Conservation (phyloP, 2,888 invertebrate genomes). For the Standfussiana lucernea region DNA sequence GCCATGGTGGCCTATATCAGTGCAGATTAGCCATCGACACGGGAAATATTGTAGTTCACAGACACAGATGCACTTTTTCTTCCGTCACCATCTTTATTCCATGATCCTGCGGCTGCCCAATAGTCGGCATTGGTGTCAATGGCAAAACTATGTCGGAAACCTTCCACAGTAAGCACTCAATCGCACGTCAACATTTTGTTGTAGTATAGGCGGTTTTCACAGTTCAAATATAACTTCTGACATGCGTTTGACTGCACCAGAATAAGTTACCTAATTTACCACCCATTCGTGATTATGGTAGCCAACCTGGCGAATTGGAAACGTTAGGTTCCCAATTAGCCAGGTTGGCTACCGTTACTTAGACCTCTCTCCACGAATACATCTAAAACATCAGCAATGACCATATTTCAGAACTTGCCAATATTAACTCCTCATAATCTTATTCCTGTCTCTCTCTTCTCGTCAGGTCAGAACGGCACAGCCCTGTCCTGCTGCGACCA, state of each 20-base stretch:
- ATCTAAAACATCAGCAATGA: background rate
- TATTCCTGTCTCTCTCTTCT: background rate
- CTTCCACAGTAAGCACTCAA: background rate
- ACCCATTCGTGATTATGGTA: background rate
- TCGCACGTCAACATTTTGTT: background rate
- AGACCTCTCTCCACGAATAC: background rate
- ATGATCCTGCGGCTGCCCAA: background rate
- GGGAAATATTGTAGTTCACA: background rate
- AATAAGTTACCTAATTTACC: background rate
- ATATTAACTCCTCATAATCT: background rate
- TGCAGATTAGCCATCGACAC: background rate
- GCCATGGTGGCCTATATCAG: background rate
- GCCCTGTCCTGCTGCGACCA: conserved; percentile 93
- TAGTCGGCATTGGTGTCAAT: background rate
- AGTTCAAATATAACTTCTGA: background rate
- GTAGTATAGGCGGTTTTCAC: background rate
- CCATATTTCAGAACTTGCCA: background rate
- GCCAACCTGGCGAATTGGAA: too few species aligned
- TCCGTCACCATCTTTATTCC: background rate
- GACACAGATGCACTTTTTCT: background rate
- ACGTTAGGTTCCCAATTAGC: too few species aligned
- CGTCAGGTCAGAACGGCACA: conserved; percentile 91
- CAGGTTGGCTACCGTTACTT: too few species aligned
- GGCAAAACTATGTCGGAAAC: background rate
- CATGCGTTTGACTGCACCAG: background rate